These are phyloP conservation scores for Gnathonemus echidnorhynchus DNA, from an alignment of 2,113 vertebrate genomes.

Conservation along the genomic window DNA sequence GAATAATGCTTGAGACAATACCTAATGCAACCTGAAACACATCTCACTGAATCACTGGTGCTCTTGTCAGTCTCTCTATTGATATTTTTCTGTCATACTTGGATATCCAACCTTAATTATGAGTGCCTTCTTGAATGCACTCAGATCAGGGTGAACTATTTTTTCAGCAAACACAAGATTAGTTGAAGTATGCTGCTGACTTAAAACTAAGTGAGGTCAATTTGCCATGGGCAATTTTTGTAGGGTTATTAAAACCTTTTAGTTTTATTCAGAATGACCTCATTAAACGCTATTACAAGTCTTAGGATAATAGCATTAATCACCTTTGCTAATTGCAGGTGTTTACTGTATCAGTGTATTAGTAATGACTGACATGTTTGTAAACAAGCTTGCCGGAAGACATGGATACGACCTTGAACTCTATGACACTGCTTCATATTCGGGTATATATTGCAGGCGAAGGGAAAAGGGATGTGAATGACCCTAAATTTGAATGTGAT, in stretches of 20 bases:
- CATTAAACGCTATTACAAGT: background rate
- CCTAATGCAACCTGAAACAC: background rate
- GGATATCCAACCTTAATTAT: background rate
- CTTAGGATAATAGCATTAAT: background rate
- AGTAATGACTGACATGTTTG: background rate
- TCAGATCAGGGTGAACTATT: background rate
- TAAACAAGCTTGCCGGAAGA: background rate
- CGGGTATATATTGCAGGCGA: background rate
- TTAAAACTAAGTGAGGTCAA: background rate
- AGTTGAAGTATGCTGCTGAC: background rate
- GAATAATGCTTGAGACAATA: background rate
- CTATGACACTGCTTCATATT: background rate
- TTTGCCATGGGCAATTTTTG: background rate
- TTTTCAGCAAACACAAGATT: background rate
- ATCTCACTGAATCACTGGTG: background rate
- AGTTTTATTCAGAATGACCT: background rate
- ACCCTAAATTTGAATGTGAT: background rate
- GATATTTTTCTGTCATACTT: background rate
- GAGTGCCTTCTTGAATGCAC: background rate
- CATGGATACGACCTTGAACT: background rate
- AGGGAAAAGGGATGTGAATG: background rate
- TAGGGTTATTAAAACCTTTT: background rate
- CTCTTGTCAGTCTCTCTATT: background rate
- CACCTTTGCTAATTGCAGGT: background rate
- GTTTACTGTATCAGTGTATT: background rate